A percentile compares a stretch with the other conserved stretches of the same genome.
phyloP scores from a whole-genome alignment of 2,797 vertebrate genomes.

The Linurgus olivaceus region DNA sequence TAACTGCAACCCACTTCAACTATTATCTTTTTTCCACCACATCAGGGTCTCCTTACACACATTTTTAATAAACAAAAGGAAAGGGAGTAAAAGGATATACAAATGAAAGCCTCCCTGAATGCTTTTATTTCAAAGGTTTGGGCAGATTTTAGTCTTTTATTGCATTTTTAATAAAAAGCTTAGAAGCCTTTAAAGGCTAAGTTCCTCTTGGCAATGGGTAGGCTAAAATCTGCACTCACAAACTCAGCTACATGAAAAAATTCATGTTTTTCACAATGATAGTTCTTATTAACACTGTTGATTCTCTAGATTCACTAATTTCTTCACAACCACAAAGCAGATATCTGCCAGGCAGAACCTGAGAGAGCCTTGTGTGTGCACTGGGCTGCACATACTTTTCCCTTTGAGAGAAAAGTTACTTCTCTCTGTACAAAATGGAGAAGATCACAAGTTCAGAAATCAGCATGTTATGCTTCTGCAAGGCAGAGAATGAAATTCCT shows the following conservation, averaged over 20 bases:
- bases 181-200: neutral
- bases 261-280: neutral
- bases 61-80: neutral
- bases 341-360: neutral
- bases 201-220: neutral
- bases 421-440: neutral
- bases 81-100: slow-evolving; percentile 5
- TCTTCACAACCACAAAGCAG: neutral
- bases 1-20: neutral
- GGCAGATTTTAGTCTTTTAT: neutral
- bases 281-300: neutral
- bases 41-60: neutral
- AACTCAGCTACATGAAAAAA: neutral
- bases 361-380: neutral
- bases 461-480: neutral
- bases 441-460: neutral
- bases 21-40: neutral
- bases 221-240: neutral
- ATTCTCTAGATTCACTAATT: neutral
- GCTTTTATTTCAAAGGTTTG: slow-evolving; percentile 10
- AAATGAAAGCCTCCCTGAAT: slow-evolving; percentile 20
- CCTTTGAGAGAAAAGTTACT: neutral
- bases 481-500: neutral
- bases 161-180: slow-evolving; percentile 44
- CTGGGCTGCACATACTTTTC: neutral